Conservation (phyloP, 2,797 vertebrate species). For the Phoxinus dragarum region DNA sequence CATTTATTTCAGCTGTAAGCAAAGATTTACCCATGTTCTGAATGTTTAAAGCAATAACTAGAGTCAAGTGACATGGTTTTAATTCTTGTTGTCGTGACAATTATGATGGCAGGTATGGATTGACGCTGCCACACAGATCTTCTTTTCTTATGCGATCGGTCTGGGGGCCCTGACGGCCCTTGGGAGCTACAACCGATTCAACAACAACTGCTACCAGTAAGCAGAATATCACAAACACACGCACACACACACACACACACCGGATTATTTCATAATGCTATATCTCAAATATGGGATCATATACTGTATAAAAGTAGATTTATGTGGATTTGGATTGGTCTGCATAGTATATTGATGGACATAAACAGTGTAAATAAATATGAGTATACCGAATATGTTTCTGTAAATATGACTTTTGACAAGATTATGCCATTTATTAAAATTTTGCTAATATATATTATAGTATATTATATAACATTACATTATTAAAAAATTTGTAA, state of each 20-base stretch:
- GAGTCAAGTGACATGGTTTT: not conserved
- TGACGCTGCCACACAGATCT: conserved; percentile 86
- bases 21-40: not conserved
- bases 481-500: not conserved
- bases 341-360: not conserved
- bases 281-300: not conserved
- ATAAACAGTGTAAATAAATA: not conserved
- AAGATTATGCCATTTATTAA: not conserved
- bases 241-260: not conserved
- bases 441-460: not conserved
- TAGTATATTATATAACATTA: not conserved
- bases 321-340: not conserved
- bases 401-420: not conserved
- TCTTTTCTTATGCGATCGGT: conserved; percentile 87
- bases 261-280: not conserved
- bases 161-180: conserved; percentile 84
- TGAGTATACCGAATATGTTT: not conserved
- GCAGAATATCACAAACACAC: conserved; percentile 52
- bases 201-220: conserved; percentile 89
- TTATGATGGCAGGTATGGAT: conserved; percentile 80
- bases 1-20: too few species aligned
- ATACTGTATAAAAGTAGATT: not conserved
- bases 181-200: conserved; percentile 87
- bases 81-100: conserved; percentile 21
- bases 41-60: conserved; percentile 14